A percentile compares a stretch with the other conserved stretches of the same genome.
Conservation (phyloP, 2,888 invertebrate genomes). For the Operophtera brumata region DNA sequence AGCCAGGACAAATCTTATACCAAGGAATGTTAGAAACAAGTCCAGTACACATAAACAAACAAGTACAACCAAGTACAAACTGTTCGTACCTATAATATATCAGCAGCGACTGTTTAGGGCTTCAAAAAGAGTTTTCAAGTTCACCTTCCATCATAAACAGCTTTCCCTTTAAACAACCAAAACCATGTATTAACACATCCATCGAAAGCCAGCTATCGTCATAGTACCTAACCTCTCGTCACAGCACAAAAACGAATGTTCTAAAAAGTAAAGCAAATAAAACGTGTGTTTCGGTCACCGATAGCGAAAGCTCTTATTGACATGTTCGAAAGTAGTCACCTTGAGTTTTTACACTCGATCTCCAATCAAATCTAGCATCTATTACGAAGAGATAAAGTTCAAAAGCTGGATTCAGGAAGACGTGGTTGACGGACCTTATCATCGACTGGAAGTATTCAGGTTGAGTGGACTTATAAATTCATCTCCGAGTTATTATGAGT, state of each 20-base stretch:
- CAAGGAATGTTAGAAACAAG: no score
- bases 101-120: no score
- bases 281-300: slow-evolving; percentile 65
- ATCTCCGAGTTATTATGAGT: slow-evolving; percentile 3
- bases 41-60: no score
- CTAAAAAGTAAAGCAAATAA: slow-evolving; percentile 71
- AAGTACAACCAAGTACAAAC: no score
- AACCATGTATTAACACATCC: slow-evolving; percentile 43
- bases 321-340: slow-evolving; percentile 74
- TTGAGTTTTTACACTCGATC: slow-evolving; percentile 34
- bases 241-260: slow-evolving; percentile 57
- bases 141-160: slow-evolving; percentile 23
- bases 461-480: slow-evolving; percentile 53
- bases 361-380: slow-evolving; percentile 40
- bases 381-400: slow-evolving; percentile 20
- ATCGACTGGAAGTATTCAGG: slow-evolving; percentile 65
- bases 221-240: slow-evolving; percentile 37
- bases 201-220: slow-evolving; percentile 47
- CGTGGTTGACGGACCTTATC: slow-evolving; percentile 60
- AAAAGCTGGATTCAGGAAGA: slow-evolving; percentile 41
- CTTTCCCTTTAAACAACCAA: slow-evolving; percentile 32
- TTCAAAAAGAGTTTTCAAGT: not conserved
- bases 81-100: no score
- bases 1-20: no score
- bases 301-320: slow-evolving; percentile 80